phyloP scores from a whole-genome alignment of 2,888 invertebrate species.

The Sepioteuthis lessoniana region DNA sequence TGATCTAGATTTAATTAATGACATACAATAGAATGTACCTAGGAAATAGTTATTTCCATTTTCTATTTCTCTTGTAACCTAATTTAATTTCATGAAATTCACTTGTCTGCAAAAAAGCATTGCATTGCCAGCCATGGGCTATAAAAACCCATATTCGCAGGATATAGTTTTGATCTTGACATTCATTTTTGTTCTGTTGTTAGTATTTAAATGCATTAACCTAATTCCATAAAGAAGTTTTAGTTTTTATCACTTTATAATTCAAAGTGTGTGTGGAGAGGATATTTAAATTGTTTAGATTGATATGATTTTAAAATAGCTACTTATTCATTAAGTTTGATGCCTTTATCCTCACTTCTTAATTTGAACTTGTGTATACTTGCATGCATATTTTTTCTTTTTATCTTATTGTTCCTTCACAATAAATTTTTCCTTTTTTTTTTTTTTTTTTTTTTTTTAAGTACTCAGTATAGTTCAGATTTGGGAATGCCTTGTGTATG shows the following conservation, averaged over 20 bases:
- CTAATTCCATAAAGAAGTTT: neutral
- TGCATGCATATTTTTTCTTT: neutral
- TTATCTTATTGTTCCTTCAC: too few species aligned
- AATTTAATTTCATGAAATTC: neutral
- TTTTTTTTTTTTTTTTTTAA: too few species aligned
- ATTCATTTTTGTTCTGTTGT: neutral
- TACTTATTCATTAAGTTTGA: neutral
- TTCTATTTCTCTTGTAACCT: neutral
- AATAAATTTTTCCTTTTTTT: too few species aligned
- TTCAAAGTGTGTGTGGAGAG: neutral
- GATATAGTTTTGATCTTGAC: slow-evolving; percentile 33
- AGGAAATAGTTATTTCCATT: too few species aligned
- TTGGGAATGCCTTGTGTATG: too few species aligned
- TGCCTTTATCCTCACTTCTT: neutral
- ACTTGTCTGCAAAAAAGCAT: neutral
- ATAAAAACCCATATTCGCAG: neutral
- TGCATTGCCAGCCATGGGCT: neutral
- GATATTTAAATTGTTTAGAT: neutral
- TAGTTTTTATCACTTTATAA: neutral
- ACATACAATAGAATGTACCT: neutral
- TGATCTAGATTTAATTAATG: too few species aligned
- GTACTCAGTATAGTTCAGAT: too few species aligned
- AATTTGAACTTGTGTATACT: neutral
- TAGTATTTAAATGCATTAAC: slow-evolving; percentile 20
- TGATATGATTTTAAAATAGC: neutral